phyloP scores from a whole-genome alignment of 2,797 vertebrate species.

The Acrossocheilus wenchowensis region DNA sequence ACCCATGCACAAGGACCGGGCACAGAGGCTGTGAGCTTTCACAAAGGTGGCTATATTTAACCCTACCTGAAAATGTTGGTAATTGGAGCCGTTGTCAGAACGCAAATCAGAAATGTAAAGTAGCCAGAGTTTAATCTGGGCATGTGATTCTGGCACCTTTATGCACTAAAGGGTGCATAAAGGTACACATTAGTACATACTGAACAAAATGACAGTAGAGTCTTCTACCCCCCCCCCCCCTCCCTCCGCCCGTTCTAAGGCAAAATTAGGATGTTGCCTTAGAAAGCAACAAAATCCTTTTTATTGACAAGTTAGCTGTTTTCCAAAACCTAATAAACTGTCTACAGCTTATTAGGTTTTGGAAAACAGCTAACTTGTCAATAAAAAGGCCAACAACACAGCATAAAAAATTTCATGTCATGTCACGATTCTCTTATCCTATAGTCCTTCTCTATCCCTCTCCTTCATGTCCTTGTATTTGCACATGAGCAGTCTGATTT shows the following conservation, averaged over 20 bases:
- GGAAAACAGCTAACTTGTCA: background rate
- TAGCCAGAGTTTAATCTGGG: conserved; percentile 36
- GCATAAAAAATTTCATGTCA: background rate
- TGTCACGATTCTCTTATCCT: background rate
- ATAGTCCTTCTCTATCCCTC: background rate
- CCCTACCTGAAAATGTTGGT: conserved; percentile 24
- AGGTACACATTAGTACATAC: too few relatives aligned
- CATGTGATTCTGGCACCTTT: conserved; percentile 47
- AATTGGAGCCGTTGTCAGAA: conserved; percentile 45
- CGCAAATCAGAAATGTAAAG: conserved; percentile 39
- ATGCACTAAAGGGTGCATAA: too few relatives aligned
- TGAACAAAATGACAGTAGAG: too few relatives aligned
- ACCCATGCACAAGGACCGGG: background rate
- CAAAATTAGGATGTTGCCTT: background rate
- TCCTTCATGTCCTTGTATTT: background rate
- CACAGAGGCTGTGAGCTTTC: background rate
- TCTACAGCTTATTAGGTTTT: background rate
- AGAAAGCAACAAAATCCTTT: background rate
- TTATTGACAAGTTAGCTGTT: too few relatives aligned
- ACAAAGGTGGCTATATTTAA: conserved; percentile 21
- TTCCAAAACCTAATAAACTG: too few relatives aligned
- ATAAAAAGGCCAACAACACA: background rate
- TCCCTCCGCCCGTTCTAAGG: too few relatives aligned
- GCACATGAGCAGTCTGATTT: background rate
- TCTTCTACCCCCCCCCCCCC: too few relatives aligned